Evolutionary conservation across 2,888 invertebrate species (phyloP).

Genomic region (Scaptomyza cyrtandrae): DNA sequence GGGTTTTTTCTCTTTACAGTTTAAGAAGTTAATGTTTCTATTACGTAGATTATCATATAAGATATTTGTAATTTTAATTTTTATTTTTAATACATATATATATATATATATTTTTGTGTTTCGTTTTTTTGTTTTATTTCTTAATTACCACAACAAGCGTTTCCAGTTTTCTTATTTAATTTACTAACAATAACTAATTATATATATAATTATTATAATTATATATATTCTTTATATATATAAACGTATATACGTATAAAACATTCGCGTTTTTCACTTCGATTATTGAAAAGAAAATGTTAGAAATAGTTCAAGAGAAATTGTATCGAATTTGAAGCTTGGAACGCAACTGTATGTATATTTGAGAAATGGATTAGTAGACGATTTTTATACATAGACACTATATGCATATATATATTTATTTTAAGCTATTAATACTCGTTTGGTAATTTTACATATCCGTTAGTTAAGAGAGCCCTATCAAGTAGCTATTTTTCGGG

Average conservation of each 20-base stretch:
- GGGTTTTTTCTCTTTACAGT: slow-evolving; percentile 71
- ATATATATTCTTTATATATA: too few relatives aligned
- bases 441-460: slow-evolving; percentile 70
- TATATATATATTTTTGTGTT: slow-evolving; percentile 21
- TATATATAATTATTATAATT: slow-evolving; percentile 44
- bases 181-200: slow-evolving; percentile 72
- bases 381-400: slow-evolving; percentile 63
- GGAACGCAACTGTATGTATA: slow-evolving; percentile 29
- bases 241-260: slow-evolving; percentile 38
- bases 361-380: slow-evolving; percentile 47
- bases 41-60: slow-evolving; percentile 61
- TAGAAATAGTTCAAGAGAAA: slow-evolving; percentile 8
- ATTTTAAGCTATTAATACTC: slow-evolving; percentile 77
- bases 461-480: slow-evolving; percentile 49
- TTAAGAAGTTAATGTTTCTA: slow-evolving; percentile 64
- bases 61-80: slow-evolving; percentile 45
- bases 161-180: slow-evolving; percentile 79
- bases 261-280: slow-evolving; percentile 29
- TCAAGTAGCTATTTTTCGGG: slow-evolving; percentile 15
- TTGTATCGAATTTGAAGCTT: slow-evolving; percentile 16
- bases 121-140: slow-evolving; percentile 38
- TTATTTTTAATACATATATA: not conserved
- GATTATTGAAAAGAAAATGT: slow-evolving; percentile 4
- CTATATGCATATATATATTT: slow-evolving; percentile 32
- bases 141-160: slow-evolving; percentile 80